Conservation (phyloP, 2,113 vertebrate species). For the Chloropsis hardwickii region DNA sequence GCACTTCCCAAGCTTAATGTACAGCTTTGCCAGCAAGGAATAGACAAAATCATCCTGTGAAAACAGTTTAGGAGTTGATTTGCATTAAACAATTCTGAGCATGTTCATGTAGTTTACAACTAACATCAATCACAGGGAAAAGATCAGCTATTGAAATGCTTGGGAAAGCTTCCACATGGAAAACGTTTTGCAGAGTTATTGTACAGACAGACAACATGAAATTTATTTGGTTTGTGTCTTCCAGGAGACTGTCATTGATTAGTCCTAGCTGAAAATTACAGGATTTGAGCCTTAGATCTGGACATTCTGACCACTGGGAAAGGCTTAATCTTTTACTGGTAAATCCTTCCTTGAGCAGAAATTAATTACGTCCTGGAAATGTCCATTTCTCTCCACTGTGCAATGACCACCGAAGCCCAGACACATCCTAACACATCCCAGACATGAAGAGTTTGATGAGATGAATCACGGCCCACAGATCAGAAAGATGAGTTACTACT, state of each 20-base stretch:
- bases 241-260: not conserved
- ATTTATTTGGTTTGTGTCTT: not conserved
- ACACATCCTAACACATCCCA: not conserved
- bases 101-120: not conserved
- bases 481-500: not conserved
- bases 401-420: not conserved
- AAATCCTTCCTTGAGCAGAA: not conserved
- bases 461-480: not conserved
- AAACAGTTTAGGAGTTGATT: not conserved
- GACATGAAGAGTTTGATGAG: not conserved
- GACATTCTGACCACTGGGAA: not conserved
- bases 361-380: not conserved
- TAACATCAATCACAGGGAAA: not conserved
- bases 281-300: not conserved
- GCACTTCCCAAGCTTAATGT: not conserved
- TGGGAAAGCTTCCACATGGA: not conserved
- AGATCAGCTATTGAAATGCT: not conserved
- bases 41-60: not conserved
- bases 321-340: not conserved
- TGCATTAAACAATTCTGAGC: not conserved
- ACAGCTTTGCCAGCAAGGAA: not conserved
- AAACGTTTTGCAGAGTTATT: not conserved
- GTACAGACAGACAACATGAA: not conserved
- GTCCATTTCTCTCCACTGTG: not conserved
- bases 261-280: not conserved